phyloP scores from a whole-genome alignment of 2,888 invertebrate genomes.

The Drosophila maculinotata region DNA sequence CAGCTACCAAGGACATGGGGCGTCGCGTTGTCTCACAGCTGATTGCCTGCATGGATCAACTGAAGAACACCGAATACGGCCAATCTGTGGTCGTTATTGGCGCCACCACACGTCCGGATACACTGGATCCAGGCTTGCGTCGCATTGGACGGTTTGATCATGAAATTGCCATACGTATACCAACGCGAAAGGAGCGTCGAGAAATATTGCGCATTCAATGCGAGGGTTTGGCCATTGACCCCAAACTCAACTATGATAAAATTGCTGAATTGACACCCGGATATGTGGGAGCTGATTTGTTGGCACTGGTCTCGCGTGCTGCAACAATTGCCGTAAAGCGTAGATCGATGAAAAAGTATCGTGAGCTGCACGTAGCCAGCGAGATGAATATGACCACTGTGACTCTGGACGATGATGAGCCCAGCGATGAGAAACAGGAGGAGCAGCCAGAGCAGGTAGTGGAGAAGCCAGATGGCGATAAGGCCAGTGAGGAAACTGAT shows the following conservation, averaged over 20 bases:
- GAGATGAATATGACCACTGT: constrained; percentile 83
- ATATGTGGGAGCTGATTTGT: constrained; percentile 97
- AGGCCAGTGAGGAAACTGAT: neutral
- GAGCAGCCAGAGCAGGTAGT: neutral
- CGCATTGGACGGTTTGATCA: constrained; percentile 97
- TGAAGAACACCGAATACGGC: constrained; percentile 83
- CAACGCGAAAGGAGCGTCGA: constrained; percentile 92
- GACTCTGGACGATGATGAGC: constrained; percentile 82
- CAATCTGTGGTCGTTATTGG: constrained; percentile 91
- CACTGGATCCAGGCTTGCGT: constrained; percentile 95
- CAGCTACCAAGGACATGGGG: constrained; percentile 98
- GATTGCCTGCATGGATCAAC: constrained; percentile 93
- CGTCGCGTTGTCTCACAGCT: constrained; percentile 97
- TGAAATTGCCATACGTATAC: constrained; percentile 97
- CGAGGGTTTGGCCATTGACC: constrained; percentile 88
- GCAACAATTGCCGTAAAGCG: constrained; percentile 94
- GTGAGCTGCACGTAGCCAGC: constrained; percentile 76
- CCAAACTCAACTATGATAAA: constrained; percentile 89
- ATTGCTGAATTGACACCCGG: constrained; percentile 96
- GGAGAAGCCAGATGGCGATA: constrained; percentile 35
- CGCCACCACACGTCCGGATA: constrained; percentile 97
- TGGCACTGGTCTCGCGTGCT: constrained; percentile 94
- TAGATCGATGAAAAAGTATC: constrained; percentile 81
- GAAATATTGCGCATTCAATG: constrained; percentile 92
- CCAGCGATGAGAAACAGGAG: constrained; percentile 50